These are phyloP conservation scores for Eudasyphora cyanicolor DNA, from an alignment of 2,888 invertebrate species.

Conservation along the genomic window DNA sequence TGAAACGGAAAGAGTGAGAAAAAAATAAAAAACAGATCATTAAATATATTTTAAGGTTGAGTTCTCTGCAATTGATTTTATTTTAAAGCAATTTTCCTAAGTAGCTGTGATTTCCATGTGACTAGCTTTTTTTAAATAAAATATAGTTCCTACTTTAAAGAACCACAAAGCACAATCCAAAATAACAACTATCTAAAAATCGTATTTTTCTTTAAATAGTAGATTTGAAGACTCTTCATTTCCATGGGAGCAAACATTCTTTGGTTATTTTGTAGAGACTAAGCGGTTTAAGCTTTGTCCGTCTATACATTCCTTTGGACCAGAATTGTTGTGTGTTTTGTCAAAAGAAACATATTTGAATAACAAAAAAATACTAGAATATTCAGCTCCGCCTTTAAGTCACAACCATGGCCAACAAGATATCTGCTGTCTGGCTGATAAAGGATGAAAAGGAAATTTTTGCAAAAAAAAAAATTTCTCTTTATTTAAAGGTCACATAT, in stretches of 20 bases:
- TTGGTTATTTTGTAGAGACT: too few species aligned
- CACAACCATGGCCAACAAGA: constrained; percentile 26
- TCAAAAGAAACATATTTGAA: constrained; percentile 16
- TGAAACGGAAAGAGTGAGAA: constrained; percentile 61
- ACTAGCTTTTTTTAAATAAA: too few species aligned
- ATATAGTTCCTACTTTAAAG: constrained; percentile 44
- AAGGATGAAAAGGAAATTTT: not conserved
- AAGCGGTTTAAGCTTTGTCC: too few species aligned
- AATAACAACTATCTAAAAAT: too few species aligned
- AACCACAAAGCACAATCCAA: too few species aligned
- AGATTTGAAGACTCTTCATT: too few species aligned
- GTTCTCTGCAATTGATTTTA: constrained; percentile 12
- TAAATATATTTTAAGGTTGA: not conserved
- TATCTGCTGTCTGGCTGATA: not conserved
- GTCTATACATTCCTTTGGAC: too few species aligned
- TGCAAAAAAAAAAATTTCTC: too few species aligned
- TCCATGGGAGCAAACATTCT: too few species aligned
- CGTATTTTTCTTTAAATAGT: too few species aligned
- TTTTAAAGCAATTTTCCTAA: constrained; percentile 6
- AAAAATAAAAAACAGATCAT: not conserved
- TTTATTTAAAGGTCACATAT: too few species aligned
- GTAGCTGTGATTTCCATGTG: constrained; percentile 12
- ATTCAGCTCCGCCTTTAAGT: constrained; percentile 39
- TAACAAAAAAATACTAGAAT: constrained; percentile 1
- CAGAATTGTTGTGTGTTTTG: not conserved